Evolutionary conservation across 2,797 vertebrate species (phyloP).

Genomic region (Anguilla anguilla): DNA sequence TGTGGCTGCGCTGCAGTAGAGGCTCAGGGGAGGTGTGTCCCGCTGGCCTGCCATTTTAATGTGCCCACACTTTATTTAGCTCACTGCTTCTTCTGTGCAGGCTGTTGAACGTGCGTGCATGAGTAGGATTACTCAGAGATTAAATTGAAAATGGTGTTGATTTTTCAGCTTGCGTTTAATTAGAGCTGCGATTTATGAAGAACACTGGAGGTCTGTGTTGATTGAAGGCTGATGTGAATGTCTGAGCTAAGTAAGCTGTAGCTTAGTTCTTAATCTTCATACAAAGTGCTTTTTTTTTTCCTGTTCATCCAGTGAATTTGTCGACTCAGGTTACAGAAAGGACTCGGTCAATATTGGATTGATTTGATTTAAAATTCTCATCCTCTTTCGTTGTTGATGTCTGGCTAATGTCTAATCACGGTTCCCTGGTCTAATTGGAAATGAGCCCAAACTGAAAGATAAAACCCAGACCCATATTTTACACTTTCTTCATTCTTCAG

Average conservation of each 20-base stretch:
- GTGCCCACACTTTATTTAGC: too few relatives aligned
- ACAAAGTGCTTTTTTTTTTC: not conserved
- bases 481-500: not conserved
- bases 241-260: not conserved
- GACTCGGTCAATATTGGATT: too few relatives aligned
- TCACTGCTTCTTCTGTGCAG: too few relatives aligned
- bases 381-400: too few relatives aligned
- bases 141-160: not conserved
- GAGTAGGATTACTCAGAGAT: too few relatives aligned
- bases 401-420: not conserved
- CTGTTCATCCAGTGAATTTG: not conserved
- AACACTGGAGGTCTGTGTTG: not conserved
- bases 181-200: not conserved
- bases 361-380: too few relatives aligned
- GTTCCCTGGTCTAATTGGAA: not conserved
- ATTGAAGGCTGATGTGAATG: not conserved
- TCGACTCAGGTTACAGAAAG: too few relatives aligned
- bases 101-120: too few relatives aligned
- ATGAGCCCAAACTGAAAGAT: not conserved
- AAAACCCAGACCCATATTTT: not conserved
- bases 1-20: too few relatives aligned
- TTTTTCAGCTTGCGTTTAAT: not conserved
- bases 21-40: too few relatives aligned
- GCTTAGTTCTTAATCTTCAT: not conserved
- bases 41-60: too few relatives aligned